Base-by-base conservation (phyloP, 30 jellyfish, hydroid and myxozoan species). In the Cassiopea andromeda region DNA sequence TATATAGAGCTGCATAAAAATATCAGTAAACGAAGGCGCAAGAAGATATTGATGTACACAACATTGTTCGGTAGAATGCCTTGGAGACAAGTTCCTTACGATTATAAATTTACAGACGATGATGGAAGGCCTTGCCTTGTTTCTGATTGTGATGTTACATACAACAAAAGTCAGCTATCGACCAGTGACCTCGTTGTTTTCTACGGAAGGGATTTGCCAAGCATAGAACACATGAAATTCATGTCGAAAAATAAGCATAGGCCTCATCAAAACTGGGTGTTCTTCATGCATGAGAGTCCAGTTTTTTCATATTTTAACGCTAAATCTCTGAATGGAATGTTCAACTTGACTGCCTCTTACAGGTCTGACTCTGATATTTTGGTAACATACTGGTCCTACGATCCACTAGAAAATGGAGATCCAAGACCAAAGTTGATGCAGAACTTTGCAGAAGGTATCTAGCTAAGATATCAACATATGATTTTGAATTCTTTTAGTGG, bases 241-340 rank as follows among this genome's bases (percentile, higher is more conserved):
- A 18, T 77, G 1, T 66, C 89, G 15, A 76, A 78, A 71, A 82
- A 81, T 9, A 47, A 43, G 7, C 59, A 83, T 44, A 73, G 68
- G 13, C 70, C 82, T 1, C 46, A 78, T 18, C 97, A 90, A 48
- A 44, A 43, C 1, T 95, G 99, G 99, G 90, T 95, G 7, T 95
- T 86, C 83, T 75, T 80, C 83, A 95, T 95, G 99, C 97, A 95
- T 80, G 99, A 95, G 78, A 91, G 93, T 44, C 99, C 99, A 1
- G 9, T 61, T 46, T 83, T 60, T 61, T 70, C 97, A 2, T 88
- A 86, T 60, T 38, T 60, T 48, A 72, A 86, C 46, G 45, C 75
- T 15, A 69, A 67, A 4, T 43, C n/a, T 12, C 91, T 79, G 72
- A 64, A 83, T 4, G 97, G 92, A 8, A 7, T 95, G 7, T 95